phyloP scores from a whole-genome alignment of 2,888 invertebrate genomes.

The Diaphora mendica region DNA sequence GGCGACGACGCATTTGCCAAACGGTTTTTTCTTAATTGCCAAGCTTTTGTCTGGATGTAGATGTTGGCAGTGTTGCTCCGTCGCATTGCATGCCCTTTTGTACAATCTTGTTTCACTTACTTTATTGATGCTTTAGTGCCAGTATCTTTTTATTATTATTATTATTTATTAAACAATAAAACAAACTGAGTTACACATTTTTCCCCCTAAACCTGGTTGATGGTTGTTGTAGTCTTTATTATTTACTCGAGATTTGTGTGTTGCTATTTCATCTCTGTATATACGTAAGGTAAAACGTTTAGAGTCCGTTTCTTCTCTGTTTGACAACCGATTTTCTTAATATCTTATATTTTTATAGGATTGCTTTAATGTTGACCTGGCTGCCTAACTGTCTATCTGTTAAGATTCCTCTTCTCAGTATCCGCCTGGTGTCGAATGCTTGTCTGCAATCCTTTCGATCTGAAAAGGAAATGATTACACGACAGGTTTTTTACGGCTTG shows the following conservation, averaged over 20 bases:
- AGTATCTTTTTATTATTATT: background rate
- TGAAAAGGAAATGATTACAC: no score
- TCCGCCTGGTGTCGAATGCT: no score
- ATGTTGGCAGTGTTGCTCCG: constrained; percentile 42
- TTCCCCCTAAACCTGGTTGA: no score
- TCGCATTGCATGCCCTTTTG: background rate
- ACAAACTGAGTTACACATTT: no score
- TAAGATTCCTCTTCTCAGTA: no score
- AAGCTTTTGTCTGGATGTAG: constrained; percentile 47
- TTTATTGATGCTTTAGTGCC: background rate
- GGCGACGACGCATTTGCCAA: constrained; percentile 46
- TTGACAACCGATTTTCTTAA: background rate
- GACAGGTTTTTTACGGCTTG: no score
- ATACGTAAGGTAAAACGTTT: background rate
- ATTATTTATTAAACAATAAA: no score
- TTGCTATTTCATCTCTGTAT: background rate
- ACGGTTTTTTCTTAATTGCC: constrained; percentile 53
- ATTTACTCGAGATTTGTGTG: background rate
- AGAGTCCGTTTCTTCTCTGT: no score
- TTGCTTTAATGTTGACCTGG: no score
- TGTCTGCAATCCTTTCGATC: no score
- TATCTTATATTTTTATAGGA: background rate
- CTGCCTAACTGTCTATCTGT: background rate
- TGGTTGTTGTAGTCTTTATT: background rate
- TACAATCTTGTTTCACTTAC: background rate